Percentiles rank a stretch among this genome's conserved stretches.
Conservation (phyloP, 2,797 vertebrate genomes). For the Cyclopterus lumpus region DNA sequence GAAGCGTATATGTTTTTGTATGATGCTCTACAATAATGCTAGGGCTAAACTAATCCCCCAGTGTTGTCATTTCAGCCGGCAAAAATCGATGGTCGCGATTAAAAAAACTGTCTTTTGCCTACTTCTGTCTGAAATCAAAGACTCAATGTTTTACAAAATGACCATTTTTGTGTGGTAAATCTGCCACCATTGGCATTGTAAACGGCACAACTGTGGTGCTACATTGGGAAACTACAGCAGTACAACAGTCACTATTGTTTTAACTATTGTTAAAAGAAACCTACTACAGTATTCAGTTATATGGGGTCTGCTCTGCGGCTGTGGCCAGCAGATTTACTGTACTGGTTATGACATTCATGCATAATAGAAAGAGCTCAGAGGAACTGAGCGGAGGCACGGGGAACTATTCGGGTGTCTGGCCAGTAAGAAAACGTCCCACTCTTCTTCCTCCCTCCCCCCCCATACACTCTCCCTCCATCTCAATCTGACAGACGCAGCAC, state of each 20-base stretch:
- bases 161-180: neutral
- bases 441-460: slow-evolving; percentile 23
- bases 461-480: slow-evolving; percentile 37
- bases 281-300: slow-evolving; percentile 17
- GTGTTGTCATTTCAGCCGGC: too few species aligned
- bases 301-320: slow-evolving; percentile 32
- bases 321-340: slow-evolving; percentile 45
- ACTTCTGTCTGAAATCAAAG: neutral
- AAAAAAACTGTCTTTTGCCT: neutral
- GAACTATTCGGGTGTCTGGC: slow-evolving; percentile 43
- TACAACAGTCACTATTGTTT: too few species aligned
- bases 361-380: slow-evolving; percentile 59
- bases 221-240: neutral
- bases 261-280: slow-evolving; percentile 11
- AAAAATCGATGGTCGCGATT: too few species aligned
- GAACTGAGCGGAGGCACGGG: slow-evolving; percentile 33
- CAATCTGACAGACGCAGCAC: slow-evolving; percentile 58
- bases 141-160: neutral
- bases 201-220: neutral
- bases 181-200: neutral
- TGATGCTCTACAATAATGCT: neutral
- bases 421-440: slow-evolving; percentile 45
- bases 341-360: slow-evolving; percentile 64
- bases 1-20: neutral
- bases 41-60: neutral